phyloP scores from a whole-genome alignment of 2,797 vertebrate species.

The Perodicticus potto region DNA sequence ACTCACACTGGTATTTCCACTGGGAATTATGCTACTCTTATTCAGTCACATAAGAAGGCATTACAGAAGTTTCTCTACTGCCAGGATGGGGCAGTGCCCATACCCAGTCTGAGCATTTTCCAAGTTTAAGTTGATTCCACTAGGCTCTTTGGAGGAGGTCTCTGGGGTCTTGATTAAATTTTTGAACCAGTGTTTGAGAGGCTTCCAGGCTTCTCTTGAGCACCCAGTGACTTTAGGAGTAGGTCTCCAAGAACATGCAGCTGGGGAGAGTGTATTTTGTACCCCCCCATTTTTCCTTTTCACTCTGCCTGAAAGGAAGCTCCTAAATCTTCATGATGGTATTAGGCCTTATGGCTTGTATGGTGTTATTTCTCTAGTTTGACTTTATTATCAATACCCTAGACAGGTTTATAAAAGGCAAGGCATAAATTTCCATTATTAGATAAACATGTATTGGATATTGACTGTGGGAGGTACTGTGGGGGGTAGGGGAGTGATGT shows the following conservation, averaged over 20 bases:
- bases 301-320: background rate
- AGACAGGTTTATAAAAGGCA: background rate
- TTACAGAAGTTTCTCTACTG: background rate
- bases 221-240: accelerated
- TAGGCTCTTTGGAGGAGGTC: background rate
- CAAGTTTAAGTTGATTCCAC: background rate
- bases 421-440: background rate
- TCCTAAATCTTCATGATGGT: background rate
- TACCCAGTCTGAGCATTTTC: background rate
- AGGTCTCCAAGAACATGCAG: background rate
- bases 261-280: background rate
- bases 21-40: background rate
- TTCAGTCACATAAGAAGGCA: background rate
- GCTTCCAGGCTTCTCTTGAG: background rate
- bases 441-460: background rate
- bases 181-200: background rate
- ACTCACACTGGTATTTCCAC: background rate
- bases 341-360: background rate
- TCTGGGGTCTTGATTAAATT: conserved; percentile 52
- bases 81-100: background rate
- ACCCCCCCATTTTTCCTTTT: background rate
- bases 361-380: background rate
- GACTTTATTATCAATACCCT: background rate
- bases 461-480: background rate
- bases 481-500: background rate